These are phyloP conservation scores for Drosophila bifasciata DNA, from an alignment of 1,140 invertebrate species.

Conservation along the genomic window DNA sequence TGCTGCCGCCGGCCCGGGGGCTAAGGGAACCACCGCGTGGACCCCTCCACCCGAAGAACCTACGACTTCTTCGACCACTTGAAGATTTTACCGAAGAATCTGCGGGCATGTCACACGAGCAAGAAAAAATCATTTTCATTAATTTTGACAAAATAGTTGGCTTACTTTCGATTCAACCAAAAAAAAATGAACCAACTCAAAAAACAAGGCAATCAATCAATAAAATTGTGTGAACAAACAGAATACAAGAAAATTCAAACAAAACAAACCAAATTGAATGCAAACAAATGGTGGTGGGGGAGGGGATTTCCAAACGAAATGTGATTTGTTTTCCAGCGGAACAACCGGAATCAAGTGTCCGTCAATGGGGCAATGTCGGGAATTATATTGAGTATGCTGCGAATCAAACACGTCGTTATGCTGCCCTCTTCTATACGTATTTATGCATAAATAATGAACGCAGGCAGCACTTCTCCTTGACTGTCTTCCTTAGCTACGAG, in stretches of 20 bases:
- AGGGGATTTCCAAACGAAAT: constrained; percentile 41
- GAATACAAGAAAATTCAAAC: constrained; percentile 64
- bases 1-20: constrained; percentile 73
- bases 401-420: constrained; percentile 73
- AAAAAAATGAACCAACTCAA: constrained; percentile 49
- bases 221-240: constrained; percentile 46
- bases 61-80: constrained; percentile 84
- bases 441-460: constrained; percentile 81
- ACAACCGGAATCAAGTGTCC: constrained; percentile 39
- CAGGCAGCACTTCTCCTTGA: constrained; percentile 23
- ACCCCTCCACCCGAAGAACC: constrained; percentile 83
- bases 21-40: constrained; percentile 83
- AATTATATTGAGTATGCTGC: constrained; percentile 49
- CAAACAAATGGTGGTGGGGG: constrained; percentile 42
- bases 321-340: constrained; percentile 45
- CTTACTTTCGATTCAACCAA: constrained; percentile 16
- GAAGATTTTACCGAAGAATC: constrained; percentile 84
- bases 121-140: constrained; percentile 23
- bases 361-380: constrained; percentile 57
- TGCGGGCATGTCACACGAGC: constrained; percentile 15
- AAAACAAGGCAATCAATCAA: constrained; percentile 36
- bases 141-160: constrained; percentile 3
- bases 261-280: constrained; percentile 63
- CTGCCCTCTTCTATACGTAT: constrained; percentile 65
- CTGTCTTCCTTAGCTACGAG: neutral